phyloP scores from a whole-genome alignment of 2,797 vertebrate genomes.

The Sciurus vulgaris region DNA sequence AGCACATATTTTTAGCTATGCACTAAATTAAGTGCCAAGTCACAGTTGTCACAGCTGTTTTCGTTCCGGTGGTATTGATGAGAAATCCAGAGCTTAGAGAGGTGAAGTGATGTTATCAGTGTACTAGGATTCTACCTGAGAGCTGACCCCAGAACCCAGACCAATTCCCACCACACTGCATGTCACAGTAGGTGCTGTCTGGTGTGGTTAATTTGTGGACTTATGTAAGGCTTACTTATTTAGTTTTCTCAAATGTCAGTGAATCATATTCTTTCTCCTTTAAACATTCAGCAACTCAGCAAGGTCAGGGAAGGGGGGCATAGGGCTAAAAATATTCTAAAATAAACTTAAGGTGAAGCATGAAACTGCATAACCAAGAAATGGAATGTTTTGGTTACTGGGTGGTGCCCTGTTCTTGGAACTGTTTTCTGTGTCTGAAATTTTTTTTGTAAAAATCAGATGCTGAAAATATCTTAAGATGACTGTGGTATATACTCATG shows the following conservation, averaged over 20 bases:
- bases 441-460: not conserved
- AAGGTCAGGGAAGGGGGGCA: conserved; percentile 68
- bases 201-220: not conserved
- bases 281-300: conserved; percentile 67
- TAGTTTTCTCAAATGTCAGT: conserved; percentile 57
- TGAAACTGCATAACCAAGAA: conserved; percentile 71
- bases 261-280: conserved; percentile 68
- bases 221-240: not conserved
- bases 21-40: not conserved
- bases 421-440: conserved; percentile 59
- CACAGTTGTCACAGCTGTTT: not conserved
- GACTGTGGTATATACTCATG: not conserved
- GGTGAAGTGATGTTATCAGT: too few species aligned
- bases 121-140: not conserved
- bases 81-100: not conserved
- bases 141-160: not conserved
- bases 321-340: conserved; percentile 79
- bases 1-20: not conserved
- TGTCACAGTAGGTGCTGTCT: not conserved
- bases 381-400: conserved; percentile 80
- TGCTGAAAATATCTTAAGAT: conserved; percentile 65
- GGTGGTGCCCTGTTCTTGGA: conserved; percentile 76
- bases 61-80: not conserved
- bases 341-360: conserved; percentile 79
- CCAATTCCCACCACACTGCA: not conserved